Evolutionary conservation across 23 tunicate genomes (phyloP).

Genomic region (Corella eumyota): DNA sequence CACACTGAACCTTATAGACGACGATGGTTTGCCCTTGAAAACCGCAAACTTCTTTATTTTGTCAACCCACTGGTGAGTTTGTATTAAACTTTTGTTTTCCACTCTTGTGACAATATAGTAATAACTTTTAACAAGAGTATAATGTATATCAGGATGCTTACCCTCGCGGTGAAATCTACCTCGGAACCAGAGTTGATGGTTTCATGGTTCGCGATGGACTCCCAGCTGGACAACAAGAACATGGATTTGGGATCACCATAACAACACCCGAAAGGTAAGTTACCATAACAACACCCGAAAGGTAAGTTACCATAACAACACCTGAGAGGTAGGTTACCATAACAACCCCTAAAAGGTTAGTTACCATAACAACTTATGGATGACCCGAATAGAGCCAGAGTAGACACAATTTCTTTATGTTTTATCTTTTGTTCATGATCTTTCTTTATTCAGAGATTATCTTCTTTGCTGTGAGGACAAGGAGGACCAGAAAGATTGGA

Average conservation of each 20-base stretch:
- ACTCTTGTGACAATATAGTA: too few species aligned
- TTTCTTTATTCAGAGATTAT: conserved; percentile 64
- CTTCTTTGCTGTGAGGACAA: conserved; percentile 73
- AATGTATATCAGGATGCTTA: conserved; percentile 92
- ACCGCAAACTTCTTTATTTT: conserved; percentile 67
- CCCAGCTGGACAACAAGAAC: conserved; percentile 74
- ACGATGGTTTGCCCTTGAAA: conserved; percentile 81
- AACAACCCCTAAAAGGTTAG: conserved; percentile 61
- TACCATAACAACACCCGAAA: conserved; percentile 61
- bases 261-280: conserved; percentile 67
- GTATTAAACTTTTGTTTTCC: background rate
- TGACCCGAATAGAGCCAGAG: too few species aligned
- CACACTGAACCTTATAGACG: conserved; percentile 82
- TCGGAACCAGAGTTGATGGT: conserved; percentile 60
- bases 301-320: conserved; percentile 62
- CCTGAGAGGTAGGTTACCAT: conserved; percentile 77
- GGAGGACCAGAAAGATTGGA: conserved; percentile 75
- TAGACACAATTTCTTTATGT: too few species aligned
- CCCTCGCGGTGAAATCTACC: conserved; percentile 67
- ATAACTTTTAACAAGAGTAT: too few species aligned
- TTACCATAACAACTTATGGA: too few species aligned
- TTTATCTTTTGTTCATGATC: too few species aligned
- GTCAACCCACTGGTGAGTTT: conserved; percentile 62
- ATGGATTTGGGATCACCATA: conserved; percentile 71
- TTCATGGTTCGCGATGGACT: conserved; percentile 66